These are phyloP conservation scores for Prenolepis imparis DNA, from an alignment of 2,888 invertebrate species.

Conservation along the genomic window DNA sequence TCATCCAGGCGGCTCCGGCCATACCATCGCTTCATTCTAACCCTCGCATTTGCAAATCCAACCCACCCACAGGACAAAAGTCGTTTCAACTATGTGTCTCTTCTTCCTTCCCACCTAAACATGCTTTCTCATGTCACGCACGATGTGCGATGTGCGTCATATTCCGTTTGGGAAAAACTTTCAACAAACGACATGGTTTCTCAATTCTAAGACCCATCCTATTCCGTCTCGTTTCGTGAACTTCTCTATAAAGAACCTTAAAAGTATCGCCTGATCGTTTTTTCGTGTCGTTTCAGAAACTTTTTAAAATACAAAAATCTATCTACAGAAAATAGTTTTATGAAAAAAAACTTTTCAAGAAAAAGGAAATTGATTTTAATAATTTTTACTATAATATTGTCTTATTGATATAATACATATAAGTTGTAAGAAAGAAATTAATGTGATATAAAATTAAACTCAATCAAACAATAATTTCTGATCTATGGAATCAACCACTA, in stretches of 20 bases:
- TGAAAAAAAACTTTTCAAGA: background rate
- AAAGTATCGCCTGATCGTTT: constrained; percentile 3
- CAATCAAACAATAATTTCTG: background rate
- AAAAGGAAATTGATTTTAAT: background rate
- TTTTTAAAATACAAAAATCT: constrained; percentile 10
- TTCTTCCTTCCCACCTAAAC: constrained; percentile 22
- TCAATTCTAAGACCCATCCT: constrained; percentile 64
- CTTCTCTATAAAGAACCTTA: background rate
- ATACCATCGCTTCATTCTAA: constrained; percentile 20
- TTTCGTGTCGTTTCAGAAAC: background rate
- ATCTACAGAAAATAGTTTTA: background rate
- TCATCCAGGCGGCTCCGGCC: constrained; percentile 34
- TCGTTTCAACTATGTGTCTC: constrained; percentile 24
- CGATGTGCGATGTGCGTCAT: constrained; percentile 41
- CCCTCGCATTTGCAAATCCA: constrained; percentile 39
- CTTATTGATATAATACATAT: background rate
- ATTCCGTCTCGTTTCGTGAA: background rate
- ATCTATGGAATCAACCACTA: too few relatives aligned
- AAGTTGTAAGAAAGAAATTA: background rate
- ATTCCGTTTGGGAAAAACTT: constrained; percentile 45
- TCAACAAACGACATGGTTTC: constrained; percentile 76
- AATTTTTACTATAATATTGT: background rate
- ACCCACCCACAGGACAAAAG: constrained; percentile 24
- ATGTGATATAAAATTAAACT: constrained; percentile 5
- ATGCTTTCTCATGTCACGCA: constrained; percentile 52